Percentiles rank a stretch among this genome's conserved stretches.
Conservation (phyloP, 1,140 invertebrate genomes). For the Eumeta japonica region DNA sequence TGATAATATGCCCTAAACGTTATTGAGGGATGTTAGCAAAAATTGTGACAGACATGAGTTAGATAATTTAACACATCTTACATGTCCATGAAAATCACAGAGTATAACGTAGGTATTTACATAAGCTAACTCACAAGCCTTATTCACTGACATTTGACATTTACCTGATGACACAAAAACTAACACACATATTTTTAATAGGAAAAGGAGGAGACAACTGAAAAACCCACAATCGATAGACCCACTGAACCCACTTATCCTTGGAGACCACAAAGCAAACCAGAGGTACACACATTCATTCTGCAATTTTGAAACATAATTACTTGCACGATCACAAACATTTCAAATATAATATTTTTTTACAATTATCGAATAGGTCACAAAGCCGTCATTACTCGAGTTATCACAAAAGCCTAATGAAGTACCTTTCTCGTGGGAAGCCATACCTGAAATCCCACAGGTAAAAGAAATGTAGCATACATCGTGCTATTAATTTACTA, state of each 20-base stretch:
- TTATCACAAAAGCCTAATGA: constrained; percentile 27
- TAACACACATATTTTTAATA: constrained; percentile 1
- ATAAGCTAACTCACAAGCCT: too few species aligned
- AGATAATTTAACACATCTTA: too few species aligned
- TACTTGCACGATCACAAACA: too few species aligned
- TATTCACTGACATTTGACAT: too few species aligned
- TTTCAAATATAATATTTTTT: background rate
- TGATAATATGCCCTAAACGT: too few species aligned
- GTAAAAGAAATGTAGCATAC: constrained; percentile 18
- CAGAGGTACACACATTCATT: background rate
- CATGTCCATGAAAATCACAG: too few species aligned
- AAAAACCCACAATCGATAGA: constrained; percentile 2
- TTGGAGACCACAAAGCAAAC: background rate
- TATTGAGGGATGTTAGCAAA: too few species aligned
- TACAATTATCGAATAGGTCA: constrained; percentile 24
- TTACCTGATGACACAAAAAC: background rate
- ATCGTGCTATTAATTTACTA: background rate
- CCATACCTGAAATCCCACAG: constrained; percentile 50
- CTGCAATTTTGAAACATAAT: too few species aligned
- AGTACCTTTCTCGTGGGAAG: constrained; percentile 43
- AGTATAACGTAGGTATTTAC: too few species aligned
- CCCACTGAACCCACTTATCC: background rate
- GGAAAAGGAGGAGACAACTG: constrained; percentile 4
- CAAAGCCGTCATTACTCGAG: constrained; percentile 25
- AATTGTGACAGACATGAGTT: too few species aligned